phyloP scores from a whole-genome alignment of 2,888 invertebrate species.

The Muscina levida region DNA sequence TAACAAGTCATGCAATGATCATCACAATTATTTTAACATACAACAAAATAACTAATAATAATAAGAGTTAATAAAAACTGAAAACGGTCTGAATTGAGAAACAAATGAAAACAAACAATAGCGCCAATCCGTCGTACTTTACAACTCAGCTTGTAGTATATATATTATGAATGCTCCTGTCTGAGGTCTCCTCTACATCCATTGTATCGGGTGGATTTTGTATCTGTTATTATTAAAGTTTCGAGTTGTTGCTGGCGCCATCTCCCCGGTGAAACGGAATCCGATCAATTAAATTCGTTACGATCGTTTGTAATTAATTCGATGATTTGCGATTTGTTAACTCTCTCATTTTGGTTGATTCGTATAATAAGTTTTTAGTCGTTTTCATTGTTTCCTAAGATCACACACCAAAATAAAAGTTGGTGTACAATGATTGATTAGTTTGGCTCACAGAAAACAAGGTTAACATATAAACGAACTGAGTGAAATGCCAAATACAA shows the following conservation, averaged over 20 bases:
- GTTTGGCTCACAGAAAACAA: conserved; percentile 32
- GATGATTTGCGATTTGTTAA: conserved; percentile 74
- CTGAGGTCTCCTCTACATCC: conserved; percentile 29
- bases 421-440: conserved; percentile 56
- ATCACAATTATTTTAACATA: conserved; percentile 47
- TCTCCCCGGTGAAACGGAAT: conserved; percentile 56
- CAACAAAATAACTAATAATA: neutral
- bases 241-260: conserved; percentile 50
- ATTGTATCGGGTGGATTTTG: neutral
- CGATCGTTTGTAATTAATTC: conserved; percentile 78
- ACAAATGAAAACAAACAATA: conserved; percentile 26
- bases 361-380: neutral
- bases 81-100: neutral
- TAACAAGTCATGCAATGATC: conserved; percentile 60
- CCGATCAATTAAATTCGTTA: conserved; percentile 79
- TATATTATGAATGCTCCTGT: conserved; percentile 60
- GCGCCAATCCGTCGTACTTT: too few relatives aligned
- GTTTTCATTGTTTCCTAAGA: conserved; percentile 25
- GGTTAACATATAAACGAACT: neutral
- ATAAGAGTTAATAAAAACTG: conserved; percentile 30
- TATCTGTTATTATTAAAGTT: neutral
- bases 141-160: too few relatives aligned
- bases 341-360: conserved; percentile 24
- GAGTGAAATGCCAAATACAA: too few relatives aligned
- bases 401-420: conserved; percentile 13